phyloP scores from a whole-genome alignment of 2,797 vertebrate genomes.

The Scolopax bukidnonensis region DNA sequence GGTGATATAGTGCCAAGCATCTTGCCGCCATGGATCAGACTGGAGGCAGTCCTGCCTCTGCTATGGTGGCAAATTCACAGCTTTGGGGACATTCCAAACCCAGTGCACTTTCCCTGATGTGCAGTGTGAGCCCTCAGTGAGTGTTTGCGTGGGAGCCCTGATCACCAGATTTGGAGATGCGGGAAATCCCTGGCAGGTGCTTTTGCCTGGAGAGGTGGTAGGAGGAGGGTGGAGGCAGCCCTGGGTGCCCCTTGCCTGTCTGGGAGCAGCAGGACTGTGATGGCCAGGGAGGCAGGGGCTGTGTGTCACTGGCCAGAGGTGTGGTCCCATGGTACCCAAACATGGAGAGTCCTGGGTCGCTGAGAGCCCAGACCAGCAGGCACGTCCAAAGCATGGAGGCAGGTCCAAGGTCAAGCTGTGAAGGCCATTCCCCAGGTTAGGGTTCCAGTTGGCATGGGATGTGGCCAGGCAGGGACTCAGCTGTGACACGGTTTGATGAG shows the following conservation, averaged over 20 bases:
- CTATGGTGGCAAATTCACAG: neutral
- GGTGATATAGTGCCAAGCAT: neutral
- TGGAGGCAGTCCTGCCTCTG: neutral
- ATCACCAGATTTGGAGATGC: neutral
- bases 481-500: accelerated
- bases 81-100: neutral
- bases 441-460: accelerated
- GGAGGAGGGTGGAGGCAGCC: neutral
- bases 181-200: neutral
- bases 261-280: accelerated
- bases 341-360: accelerated
- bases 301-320: accelerated
- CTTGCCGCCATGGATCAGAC: neutral
- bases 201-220: neutral
- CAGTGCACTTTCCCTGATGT: neutral
- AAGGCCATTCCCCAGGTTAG: neutral
- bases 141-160: neutral
- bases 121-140: accelerated
- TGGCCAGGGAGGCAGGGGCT: neutral
- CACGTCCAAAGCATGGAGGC: neutral
- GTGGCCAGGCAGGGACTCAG: accelerated
- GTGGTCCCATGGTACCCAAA: neutral
- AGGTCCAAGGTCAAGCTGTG: neutral
- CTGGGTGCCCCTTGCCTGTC: neutral
- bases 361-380: neutral